These are phyloP conservation scores for Meloidogyne floridensis DNA, from an alignment of 1,140 invertebrate genomes.

Conservation along the genomic window DNA sequence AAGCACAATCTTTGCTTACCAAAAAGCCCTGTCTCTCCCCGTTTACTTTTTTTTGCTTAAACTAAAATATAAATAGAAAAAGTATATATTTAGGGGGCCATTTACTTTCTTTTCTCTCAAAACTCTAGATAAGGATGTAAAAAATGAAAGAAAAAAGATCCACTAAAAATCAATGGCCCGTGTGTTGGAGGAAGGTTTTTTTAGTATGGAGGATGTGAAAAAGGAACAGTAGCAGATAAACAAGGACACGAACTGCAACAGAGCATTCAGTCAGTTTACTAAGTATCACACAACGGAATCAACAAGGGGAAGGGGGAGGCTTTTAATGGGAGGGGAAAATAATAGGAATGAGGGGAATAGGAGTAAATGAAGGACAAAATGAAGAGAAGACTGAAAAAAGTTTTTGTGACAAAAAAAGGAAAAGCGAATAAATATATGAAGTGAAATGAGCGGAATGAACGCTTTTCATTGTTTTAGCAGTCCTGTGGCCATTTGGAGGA, in stretches of 20 bases:
- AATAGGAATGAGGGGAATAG: background rate
- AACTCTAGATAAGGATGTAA: slow-evolving; percentile 3
- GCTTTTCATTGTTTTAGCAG: background rate
- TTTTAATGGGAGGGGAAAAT: background rate
- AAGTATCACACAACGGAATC: background rate
- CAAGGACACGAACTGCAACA: background rate
- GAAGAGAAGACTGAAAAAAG: background rate
- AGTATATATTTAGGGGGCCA: background rate
- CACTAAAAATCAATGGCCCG: slow-evolving; percentile 8
- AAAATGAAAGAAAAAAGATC: background rate
- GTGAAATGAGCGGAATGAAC: background rate
- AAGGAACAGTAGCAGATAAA: slow-evolving; percentile 14
- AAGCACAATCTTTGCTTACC: background rate
- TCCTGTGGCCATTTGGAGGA: background rate
- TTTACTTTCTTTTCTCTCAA: background rate
- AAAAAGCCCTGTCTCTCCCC: background rate
- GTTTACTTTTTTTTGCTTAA: background rate
- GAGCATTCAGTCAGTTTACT: background rate
- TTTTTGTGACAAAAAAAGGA: background rate
- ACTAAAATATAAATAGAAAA: background rate
- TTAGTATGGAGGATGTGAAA: background rate
- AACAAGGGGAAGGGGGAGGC: background rate
- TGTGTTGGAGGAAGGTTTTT: background rate
- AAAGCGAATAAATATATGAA: background rate
- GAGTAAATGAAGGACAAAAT: background rate